Evolutionary conservation across 2,797 vertebrate genomes (phyloP), one percentile per base, ranked within the genome.

Genomic region (Eospalax fontanierii): DNA sequence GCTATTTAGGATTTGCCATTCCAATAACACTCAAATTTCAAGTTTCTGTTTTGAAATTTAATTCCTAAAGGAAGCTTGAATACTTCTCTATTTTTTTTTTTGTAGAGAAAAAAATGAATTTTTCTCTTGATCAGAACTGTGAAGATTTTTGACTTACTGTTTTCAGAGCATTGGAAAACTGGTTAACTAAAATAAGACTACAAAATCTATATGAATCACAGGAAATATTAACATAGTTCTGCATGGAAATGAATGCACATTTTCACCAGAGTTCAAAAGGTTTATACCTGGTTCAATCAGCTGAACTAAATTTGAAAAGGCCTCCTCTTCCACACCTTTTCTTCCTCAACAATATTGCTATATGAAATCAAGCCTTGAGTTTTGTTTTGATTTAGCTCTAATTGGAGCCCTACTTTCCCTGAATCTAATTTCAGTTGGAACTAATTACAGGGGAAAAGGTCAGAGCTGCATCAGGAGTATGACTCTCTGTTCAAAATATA

Each of bases 381-480:
- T 98, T 98, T 98, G 96, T 98, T 98, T 98, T 98, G 98, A 98
- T 98, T 98, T 98, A 95, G 91, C 95, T 96, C 96, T 98, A 98
- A 98, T 98, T 98, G 98, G 97, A 98, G 97, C 0, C 50, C 97
- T 96, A 96, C 97, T 97, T 98, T 98, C 92, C 96, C 94, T 96
- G 98, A 98, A 98, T 98, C 97, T 98, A 98, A 98, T 98, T 98
- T 98, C 98, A 98, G 97, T 96, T 98, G 97, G 92, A 98, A 97
- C 98, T 98, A 98, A 98, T 98, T 98, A 98, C 84, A 95, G 95
- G 97, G 97, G 97, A 98, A 98, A 98, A 98, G 98, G 98, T 98
- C 98, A 98, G 93, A 96, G 97, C 98, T 98, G 97, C 97, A 97
- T 95, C 87, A 98, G 57, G 87, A 97, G 95, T 95, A 96, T 96